Evolutionary conservation across 2,888 invertebrate species (phyloP), one percentile per base, ranked within the genome.

Genomic region (Xylota segnis): DNA sequence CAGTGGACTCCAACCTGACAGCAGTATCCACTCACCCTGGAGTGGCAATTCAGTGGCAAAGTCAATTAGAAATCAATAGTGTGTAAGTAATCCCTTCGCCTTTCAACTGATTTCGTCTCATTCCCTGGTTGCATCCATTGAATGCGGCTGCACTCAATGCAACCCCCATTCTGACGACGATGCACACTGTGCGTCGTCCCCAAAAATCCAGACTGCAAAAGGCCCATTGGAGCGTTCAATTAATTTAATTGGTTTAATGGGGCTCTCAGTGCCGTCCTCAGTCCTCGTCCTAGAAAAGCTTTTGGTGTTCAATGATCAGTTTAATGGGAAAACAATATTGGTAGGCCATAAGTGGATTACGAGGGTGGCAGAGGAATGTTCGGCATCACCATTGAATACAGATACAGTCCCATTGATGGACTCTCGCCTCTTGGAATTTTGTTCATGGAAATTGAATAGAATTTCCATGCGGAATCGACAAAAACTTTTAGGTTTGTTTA

Each of bases 1-100:
- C n/a, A 5, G 34, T 45, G 32, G 32, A 18, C 16, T 12, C 18
- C 7, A 29, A 56, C 9, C 12, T 37, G 45, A 63, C 16, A 34
- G 9, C 29, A 12, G 5, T 34, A 43, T 54, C 45, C 40, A 34
- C 40, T n/a, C 23, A 23, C 23, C 23, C 54, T 18, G 43, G 34
- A 63, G 52, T 27, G 37, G 52, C 83, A 50, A 90, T 90, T 90
- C 91, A 91, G 90, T 89, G 90, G 90, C 90, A 91, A 91, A 91
- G 92, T 91, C 92, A 91, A 91, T 91, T 92, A 91, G 91, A 92
- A 92, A 91, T 91, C 91, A 91, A 91, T 91, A 91, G 92, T 90
- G 91, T 91, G 92, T 91, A 90, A 90, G 90, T 91, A 92, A 91
- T 91, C 90, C 90, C 89, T 89, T 90, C 90, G 71, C 72, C 76